Evolutionary conservation across 2,888 invertebrate genomes (phyloP).

Genomic region (Calliopum simillimum): DNA sequence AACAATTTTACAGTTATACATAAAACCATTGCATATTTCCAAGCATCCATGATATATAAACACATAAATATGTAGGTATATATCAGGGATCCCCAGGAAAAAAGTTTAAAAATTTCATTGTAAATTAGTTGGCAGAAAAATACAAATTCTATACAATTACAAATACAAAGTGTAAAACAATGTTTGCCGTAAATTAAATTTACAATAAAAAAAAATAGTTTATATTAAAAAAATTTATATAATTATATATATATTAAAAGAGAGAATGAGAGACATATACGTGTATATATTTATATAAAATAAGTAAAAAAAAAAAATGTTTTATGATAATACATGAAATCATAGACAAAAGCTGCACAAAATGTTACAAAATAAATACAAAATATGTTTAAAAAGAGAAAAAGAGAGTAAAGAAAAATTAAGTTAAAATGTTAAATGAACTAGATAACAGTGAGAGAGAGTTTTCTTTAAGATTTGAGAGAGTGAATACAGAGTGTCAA

Average conservation of each 20-base stretch:
- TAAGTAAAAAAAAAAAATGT: slow-evolving; percentile 27
- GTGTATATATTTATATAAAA: slow-evolving; percentile 43
- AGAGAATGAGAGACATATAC: slow-evolving; percentile 15
- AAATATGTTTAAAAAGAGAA: slow-evolving; percentile 27
- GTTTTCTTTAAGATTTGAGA: background rate
- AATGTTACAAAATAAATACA: slow-evolving; percentile 26
- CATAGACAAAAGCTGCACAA: slow-evolving; percentile 45
- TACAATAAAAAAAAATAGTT: slow-evolving; percentile 36
- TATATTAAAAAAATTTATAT: slow-evolving; percentile 40
- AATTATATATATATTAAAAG: slow-evolving; percentile 43
- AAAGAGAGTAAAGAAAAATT: slow-evolving; percentile 7
- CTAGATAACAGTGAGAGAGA: slow-evolving; percentile 1
- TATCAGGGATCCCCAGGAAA: too few species aligned
- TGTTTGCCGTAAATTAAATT: slow-evolving; percentile 33
- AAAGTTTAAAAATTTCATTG: background rate
- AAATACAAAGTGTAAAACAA: slow-evolving; percentile 12
- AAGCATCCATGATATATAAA: too few species aligned
- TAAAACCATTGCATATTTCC: too few species aligned
- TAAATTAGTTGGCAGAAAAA: background rate
- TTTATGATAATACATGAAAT: slow-evolving; percentile 40
- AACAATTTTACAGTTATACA: slow-evolving; percentile 42
- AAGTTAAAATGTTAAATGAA: background rate
- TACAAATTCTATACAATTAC: slow-evolving; percentile 55
- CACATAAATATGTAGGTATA: too few species aligned
- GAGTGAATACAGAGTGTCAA: slow-evolving; percentile 13